Base-by-base conservation (phyloP, 2,113 vertebrate species). In the Vanacampus margaritifer region DNA sequence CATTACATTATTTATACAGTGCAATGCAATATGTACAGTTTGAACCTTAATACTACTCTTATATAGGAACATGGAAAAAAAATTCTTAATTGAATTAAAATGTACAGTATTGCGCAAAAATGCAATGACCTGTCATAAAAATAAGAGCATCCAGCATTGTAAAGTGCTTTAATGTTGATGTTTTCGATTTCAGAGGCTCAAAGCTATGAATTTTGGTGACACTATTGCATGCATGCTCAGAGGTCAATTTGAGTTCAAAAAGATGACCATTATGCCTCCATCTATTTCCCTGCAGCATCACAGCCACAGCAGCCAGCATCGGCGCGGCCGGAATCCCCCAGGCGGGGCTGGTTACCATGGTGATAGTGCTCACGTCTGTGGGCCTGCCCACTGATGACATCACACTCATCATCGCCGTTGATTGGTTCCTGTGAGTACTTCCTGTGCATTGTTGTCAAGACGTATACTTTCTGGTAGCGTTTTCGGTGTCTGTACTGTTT, bases 391-490 rank as follows among this genome's bases (percentile, higher is more conserved):
- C 97, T 2, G 96, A 98, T 72, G 97, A 99, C 86, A 95, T 99
- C 89, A 91, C 92, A 0, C 93, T 99, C 67, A 98, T 99, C 87
- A 95, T 99, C 56, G 97, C 96, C 0, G 96, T 98, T 67, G 97
- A 99, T 85, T 99, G 97, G 97, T 96, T 99, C 81, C 88, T 99
- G 97, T 99, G 89, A 96, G 97, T 98, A 69, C n/a, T n/a, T 5
- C 0, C 14, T 72, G 5, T 41, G 37, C 32, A 9, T 6, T 21
- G 16, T 12, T 14, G 56, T 58, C 56, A 35, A 12, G 1, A 36
- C 21, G 9, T 48, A 21, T 35, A 51, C 41, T 54, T 54, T 6
- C 51, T 54, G 51, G 51, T 8, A 24, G 21, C 21, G 7, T 50
- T 50, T 50, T 32, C 28, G 2, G 28, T 32, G 28, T 32, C 4